Conservation (phyloP, 2,797 vertebrate species). For the Luscinia megarhynchos region DNA sequence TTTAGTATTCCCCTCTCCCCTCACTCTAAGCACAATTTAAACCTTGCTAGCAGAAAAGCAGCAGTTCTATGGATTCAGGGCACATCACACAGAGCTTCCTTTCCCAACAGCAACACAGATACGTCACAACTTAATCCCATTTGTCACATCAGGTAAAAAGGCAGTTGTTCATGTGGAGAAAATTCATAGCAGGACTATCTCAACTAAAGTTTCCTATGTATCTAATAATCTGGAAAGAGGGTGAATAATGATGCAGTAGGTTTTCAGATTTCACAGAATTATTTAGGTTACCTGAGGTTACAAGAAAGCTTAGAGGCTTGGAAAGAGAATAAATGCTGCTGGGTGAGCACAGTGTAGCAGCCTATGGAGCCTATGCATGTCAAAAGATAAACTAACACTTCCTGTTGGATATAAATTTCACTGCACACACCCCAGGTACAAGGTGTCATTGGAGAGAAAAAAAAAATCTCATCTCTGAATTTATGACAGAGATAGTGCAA, state of each 20-base stretch:
- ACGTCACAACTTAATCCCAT: not conserved
- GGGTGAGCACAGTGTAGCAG: not conserved
- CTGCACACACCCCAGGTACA: not conserved
- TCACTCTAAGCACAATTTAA: not conserved
- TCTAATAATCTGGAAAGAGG: not conserved
- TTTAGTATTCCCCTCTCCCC: not conserved
- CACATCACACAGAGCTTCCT: not conserved
- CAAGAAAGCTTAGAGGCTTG: not conserved
- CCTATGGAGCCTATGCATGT: not conserved
- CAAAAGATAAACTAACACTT: not conserved
- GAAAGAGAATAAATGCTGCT: not conserved
- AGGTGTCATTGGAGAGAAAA: not conserved
- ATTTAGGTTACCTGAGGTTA: not conserved
- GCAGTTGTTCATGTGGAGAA: not conserved
- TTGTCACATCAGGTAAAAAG: not conserved
- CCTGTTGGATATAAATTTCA: not conserved
- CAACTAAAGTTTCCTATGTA: not conserved
- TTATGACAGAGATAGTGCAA: not conserved
- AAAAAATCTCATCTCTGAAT: not conserved
- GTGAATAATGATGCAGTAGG: not conserved
- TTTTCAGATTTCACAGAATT: not conserved
- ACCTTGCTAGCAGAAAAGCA: not conserved
- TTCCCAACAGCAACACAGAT: not conserved
- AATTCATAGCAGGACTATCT: not conserved
- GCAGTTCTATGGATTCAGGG: not conserved